phyloP scores from a whole-genome alignment of 2,888 invertebrate species.

The Drosophila neonasuta region DNA sequence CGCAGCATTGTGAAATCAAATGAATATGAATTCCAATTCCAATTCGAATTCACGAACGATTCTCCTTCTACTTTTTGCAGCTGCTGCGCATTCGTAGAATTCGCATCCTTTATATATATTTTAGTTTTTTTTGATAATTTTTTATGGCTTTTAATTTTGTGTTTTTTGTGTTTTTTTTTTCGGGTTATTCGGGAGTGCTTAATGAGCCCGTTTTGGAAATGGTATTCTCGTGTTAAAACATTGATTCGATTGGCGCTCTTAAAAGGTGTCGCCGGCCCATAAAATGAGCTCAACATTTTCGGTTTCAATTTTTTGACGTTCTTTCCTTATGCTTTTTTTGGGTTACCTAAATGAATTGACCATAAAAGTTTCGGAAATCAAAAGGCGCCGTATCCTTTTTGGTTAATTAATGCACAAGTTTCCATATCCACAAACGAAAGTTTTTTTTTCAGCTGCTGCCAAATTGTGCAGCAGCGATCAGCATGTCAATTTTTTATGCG shows the following conservation, averaged over 20 bases:
- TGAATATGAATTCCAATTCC: slow-evolving; percentile 66
- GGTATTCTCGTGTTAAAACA: slow-evolving; percentile 78
- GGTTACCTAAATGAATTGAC: slow-evolving; percentile 27
- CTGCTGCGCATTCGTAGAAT: slow-evolving; percentile 72
- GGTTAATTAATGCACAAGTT: slow-evolving; percentile 63
- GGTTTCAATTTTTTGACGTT: slow-evolving; percentile 9
- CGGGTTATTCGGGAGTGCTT: slow-evolving; percentile 61
- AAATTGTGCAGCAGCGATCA: slow-evolving; percentile 39
- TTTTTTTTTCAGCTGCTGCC: slow-evolving; percentile 65
- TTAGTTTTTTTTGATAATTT: slow-evolving; percentile 22
- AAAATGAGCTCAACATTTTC: slow-evolving; percentile 50
- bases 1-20: slow-evolving; percentile 76
- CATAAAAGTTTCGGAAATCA: slow-evolving; percentile 69
- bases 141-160: slow-evolving; percentile 18
- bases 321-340: slow-evolving; percentile 15
- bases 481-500: slow-evolving; percentile 59
- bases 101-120: slow-evolving; percentile 34
- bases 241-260: slow-evolving; percentile 77
- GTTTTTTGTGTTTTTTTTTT: not conserved
- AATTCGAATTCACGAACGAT: not conserved
- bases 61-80: slow-evolving; percentile 52
- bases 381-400: slow-evolving; percentile 69
- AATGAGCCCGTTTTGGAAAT: slow-evolving; percentile 74
- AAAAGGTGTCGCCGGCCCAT: slow-evolving; percentile 73
- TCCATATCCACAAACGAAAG: slow-evolving; percentile 11